These are phyloP conservation scores for Neoniphon sammara DNA, from an alignment of 2,797 vertebrate species.

Conservation along the genomic window DNA sequence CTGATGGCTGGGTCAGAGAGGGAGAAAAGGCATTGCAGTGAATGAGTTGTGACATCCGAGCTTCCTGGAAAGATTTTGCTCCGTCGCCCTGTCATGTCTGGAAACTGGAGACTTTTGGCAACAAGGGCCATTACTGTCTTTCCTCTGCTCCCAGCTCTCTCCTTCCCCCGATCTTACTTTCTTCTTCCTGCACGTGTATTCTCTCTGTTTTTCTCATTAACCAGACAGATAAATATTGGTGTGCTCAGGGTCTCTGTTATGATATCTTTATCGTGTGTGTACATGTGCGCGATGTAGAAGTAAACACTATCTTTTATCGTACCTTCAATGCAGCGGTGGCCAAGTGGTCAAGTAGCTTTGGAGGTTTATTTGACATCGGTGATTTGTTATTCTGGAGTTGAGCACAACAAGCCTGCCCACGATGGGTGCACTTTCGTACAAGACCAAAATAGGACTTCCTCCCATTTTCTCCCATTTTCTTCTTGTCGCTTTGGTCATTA, in stretches of 20 bases:
- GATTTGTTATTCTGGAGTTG: constrained; percentile 68
- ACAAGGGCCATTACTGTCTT: constrained; percentile 8
- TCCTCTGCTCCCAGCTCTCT: background rate
- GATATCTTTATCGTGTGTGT: constrained; percentile 76
- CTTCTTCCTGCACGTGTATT: constrained; percentile 17
- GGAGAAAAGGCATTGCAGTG: background rate
- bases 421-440: constrained; percentile 50
- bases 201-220: constrained; percentile 69
- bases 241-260: constrained; percentile 61
- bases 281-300: constrained; percentile 49
- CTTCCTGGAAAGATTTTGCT: constrained; percentile 35
- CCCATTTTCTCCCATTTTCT: constrained; percentile 57
- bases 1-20: background rate
- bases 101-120: constrained; percentile 19
- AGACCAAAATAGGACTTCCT: constrained; percentile 57
- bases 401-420: constrained; percentile 25
- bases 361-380: constrained; percentile 74
- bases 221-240: constrained; percentile 55
- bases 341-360: constrained; percentile 48
- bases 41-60: constrained; percentile 33
- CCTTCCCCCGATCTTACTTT: constrained; percentile 13
- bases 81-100: constrained; percentile 42
- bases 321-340: constrained; percentile 23
- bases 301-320: constrained; percentile 75
- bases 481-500: constrained; percentile 51